Conservation (phyloP, 2,797 vertebrate genomes). For the Sternotherus odoratus region DNA sequence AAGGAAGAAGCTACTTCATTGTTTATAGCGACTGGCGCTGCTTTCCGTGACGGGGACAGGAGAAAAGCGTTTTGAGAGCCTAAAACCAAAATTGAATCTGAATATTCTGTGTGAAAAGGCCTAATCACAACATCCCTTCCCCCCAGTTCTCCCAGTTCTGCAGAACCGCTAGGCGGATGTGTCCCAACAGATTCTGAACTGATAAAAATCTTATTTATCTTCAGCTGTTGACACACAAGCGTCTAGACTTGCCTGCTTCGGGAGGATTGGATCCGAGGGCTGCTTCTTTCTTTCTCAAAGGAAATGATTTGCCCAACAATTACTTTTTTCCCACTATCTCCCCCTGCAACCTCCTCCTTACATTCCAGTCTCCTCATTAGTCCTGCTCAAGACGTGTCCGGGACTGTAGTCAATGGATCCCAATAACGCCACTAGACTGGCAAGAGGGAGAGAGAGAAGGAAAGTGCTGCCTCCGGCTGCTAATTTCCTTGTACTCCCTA, state of each 20-base stretch:
- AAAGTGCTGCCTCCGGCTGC: slow-evolving; percentile 77
- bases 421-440: slow-evolving; percentile 66
- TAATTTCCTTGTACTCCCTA: slow-evolving; percentile 78
- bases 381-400: slow-evolving; percentile 68
- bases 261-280: slow-evolving; percentile 67
- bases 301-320: slow-evolving; percentile 79
- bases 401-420: slow-evolving; percentile 68
- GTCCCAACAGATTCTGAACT: slow-evolving; percentile 84
- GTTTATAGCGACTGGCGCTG: accelerated
- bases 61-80: neutral
- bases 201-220: slow-evolving; percentile 84
- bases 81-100: neutral
- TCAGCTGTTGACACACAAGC: slow-evolving; percentile 82
- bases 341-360: slow-evolving; percentile 28
- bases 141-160: slow-evolving; percentile 48
- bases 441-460: slow-evolving; percentile 28
- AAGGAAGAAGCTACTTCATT: neutral
- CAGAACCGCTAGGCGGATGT: slow-evolving; percentile 84
- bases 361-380: slow-evolving; percentile 74
- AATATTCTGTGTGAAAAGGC: neutral
- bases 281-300: slow-evolving; percentile 73
- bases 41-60: accelerated
- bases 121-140: neutral
- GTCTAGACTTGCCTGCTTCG: slow-evolving; percentile 85
- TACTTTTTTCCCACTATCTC: slow-evolving; percentile 66